phyloP scores from a whole-genome alignment of 2,797 vertebrate genomes.

The Anas capensis region DNA sequence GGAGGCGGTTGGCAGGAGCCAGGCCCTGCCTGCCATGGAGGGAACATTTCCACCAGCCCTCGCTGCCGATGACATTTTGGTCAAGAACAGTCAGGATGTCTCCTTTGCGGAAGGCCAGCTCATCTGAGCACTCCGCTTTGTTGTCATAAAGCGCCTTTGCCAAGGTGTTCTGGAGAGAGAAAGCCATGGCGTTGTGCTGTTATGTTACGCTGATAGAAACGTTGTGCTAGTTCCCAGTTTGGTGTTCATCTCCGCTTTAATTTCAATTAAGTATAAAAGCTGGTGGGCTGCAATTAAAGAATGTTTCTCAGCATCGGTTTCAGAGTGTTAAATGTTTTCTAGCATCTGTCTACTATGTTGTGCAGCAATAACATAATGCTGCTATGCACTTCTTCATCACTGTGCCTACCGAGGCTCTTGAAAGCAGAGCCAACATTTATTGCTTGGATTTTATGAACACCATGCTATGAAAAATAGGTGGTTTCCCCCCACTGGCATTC shows the following conservation, averaged over 20 bases:
- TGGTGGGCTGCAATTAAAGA: neutral
- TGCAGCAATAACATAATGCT: neutral
- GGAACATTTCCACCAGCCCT: constrained; percentile 94
- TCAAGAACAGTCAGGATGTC: constrained; percentile 91
- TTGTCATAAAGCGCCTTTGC: constrained; percentile 96
- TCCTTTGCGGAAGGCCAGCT: constrained; percentile 90
- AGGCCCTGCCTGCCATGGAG: constrained; percentile 89
- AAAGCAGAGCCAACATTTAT: neutral
- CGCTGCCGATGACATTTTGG: constrained; percentile 81
- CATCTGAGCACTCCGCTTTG: constrained; percentile 89
- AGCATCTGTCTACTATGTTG: neutral
- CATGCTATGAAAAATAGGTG: fast-evolving
- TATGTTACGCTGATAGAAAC: fast-evolving
- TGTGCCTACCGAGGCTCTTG: fast-evolving
- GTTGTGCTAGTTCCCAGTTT: neutral
- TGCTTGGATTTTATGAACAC: neutral
- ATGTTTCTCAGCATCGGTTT: neutral
- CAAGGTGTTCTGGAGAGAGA: constrained; percentile 82
- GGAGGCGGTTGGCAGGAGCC: constrained; percentile 92
- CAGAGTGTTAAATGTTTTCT: neutral
- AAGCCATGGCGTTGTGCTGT: fast-evolving
- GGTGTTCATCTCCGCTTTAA: neutral
- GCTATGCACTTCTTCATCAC: neutral
- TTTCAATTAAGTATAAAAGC: neutral
- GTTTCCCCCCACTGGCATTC: neutral